These are phyloP conservation scores for Ctenoplectra terminalis DNA, from an alignment of 1,140 invertebrate species.

Conservation along the genomic window DNA sequence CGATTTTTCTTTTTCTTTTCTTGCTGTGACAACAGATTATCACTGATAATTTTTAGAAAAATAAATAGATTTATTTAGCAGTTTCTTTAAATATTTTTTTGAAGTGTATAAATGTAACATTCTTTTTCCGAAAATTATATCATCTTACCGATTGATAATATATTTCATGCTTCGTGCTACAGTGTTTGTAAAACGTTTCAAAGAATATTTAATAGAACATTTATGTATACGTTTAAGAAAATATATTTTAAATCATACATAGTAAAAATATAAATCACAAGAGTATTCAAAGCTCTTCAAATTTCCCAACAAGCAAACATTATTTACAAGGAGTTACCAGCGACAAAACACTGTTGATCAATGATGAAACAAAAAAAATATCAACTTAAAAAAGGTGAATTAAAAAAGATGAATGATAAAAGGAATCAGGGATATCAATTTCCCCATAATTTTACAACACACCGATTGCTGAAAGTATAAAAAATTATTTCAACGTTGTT, in stretches of 20 bases:
- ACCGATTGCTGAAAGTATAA: constrained; percentile 55
- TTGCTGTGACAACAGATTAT: not conserved
- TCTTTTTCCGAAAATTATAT: constrained; percentile 13
- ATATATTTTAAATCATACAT: constrained; percentile 15
- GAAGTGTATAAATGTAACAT: not conserved
- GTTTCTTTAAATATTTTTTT: not conserved
- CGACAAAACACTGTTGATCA: not conserved
- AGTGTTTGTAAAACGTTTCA: constrained; percentile 1
- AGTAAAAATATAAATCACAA: not conserved
- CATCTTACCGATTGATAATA: not conserved
- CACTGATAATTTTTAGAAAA: not conserved
- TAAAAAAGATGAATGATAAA: not conserved
- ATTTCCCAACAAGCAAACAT: not conserved
- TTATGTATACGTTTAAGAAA: not conserved
- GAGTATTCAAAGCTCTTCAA: not conserved
- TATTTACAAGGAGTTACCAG: constrained; percentile 21
- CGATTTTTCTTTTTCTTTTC: not conserved
- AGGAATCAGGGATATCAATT: not conserved
- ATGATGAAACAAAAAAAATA: not conserved
- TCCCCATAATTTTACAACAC: constrained; percentile 50
- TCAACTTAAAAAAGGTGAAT: no score
- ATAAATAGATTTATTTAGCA: not conserved
- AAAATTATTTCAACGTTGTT: not conserved
- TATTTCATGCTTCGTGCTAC: not conserved
- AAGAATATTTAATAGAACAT: not conserved